Evolutionary conservation across 2,888 invertebrate genomes (phyloP).

Genomic region (Oeneis ivallda): DNA sequence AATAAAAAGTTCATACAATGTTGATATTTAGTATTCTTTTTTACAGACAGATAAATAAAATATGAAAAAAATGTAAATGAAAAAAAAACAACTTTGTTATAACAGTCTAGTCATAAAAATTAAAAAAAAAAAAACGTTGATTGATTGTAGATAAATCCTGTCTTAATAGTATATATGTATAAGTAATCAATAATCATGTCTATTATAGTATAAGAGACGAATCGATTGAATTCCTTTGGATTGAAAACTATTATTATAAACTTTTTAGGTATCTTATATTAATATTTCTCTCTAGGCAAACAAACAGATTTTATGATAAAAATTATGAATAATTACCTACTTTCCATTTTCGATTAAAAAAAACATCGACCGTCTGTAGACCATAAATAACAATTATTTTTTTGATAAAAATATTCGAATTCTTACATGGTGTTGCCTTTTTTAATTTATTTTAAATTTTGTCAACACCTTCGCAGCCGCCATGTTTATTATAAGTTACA

Average conservation of each 20-base stretch:
- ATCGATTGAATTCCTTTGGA: not conserved
- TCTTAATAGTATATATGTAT: not conserved
- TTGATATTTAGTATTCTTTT: not conserved
- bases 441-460: slow-evolving; percentile 49
- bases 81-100: slow-evolving; percentile 38
- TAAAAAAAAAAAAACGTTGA: slow-evolving; percentile 18
- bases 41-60: slow-evolving; percentile 7
- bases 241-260: too few species aligned
- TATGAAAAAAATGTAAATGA: slow-evolving; percentile 30
- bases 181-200: not conserved
- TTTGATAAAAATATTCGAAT: slow-evolving; percentile 1
- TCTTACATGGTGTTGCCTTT: slow-evolving; percentile 45
- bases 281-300: not conserved
- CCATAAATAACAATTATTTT: not conserved
- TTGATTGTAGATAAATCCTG: slow-evolving; percentile 15
- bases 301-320: not conserved
- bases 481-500: slow-evolving; percentile 25
- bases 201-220: not conserved
- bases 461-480: slow-evolving; percentile 41
- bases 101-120: slow-evolving; percentile 55
- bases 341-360: slow-evolving; percentile 1
- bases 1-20: not conserved
- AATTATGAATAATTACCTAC: not conserved
- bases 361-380: not conserved
- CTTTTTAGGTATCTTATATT: not conserved